Evolutionary conservation across 2,113 vertebrate species (phyloP).

Genomic region (Anolis carolinensis): DNA sequence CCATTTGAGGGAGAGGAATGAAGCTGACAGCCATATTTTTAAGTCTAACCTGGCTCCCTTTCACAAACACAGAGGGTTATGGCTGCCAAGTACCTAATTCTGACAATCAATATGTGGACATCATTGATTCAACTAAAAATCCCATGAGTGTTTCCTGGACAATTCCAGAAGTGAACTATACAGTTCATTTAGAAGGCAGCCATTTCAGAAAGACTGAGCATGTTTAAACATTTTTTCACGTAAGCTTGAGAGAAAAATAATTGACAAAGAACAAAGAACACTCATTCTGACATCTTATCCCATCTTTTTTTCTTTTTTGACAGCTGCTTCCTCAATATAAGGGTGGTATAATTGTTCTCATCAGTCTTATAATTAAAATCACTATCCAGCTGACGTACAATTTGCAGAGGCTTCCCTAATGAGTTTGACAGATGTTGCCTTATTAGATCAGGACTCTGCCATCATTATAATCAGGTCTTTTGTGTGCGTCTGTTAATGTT

Average conservation of each 20-base stretch:
- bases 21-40: too few species aligned
- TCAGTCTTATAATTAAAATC: constrained; percentile 70
- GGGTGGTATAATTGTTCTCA: constrained; percentile 67
- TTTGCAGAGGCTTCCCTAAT: constrained; percentile 67
- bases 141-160: background rate
- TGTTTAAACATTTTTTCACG: constrained; percentile 49
- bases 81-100: background rate
- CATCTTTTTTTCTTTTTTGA: constrained; percentile 35
- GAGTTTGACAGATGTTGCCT: constrained; percentile 67
- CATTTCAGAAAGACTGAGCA: background rate
- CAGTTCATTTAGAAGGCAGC: constrained; percentile 15
- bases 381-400: constrained; percentile 63
- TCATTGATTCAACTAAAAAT: background rate
- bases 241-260: constrained; percentile 30
- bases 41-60: too few species aligned
- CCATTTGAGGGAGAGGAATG: too few species aligned
- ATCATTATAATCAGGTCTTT: constrained; percentile 57
- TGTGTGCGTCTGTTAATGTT: constrained; percentile 39
- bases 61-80: background rate
- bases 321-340: constrained; percentile 68
- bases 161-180: constrained; percentile 29
- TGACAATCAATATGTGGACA: background rate
- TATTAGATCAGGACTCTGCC: constrained; percentile 59
- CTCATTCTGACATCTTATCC: constrained; percentile 63
- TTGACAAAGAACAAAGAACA: constrained; percentile 62